Evolutionary conservation across 1,140 invertebrate species (phyloP).

Genomic region (Pissodes strobi): DNA sequence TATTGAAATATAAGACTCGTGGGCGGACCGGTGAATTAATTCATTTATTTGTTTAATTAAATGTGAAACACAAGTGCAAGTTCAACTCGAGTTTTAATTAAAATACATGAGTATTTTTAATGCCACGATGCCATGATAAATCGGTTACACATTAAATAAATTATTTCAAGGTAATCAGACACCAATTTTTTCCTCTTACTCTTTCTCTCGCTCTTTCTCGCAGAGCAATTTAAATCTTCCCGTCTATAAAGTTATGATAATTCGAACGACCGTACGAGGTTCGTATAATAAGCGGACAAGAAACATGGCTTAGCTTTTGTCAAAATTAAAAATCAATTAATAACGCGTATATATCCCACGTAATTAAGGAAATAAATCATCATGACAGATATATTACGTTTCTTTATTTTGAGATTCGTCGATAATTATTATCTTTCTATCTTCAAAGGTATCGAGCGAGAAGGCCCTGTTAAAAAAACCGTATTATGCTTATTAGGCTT

Average conservation of each 20-base stretch:
- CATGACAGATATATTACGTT: conserved; percentile 40
- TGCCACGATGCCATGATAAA: conserved; percentile 26
- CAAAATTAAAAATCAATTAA: conserved; percentile 41
- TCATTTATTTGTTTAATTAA: conserved; percentile 25
- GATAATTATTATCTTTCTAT: conserved; percentile 37
- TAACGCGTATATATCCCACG: conserved; percentile 33
- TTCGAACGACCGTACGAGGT: conserved; percentile 20
- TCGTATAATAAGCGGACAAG: conserved; percentile 27
- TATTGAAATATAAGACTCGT: too few relatives aligned
- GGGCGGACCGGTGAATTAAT: conserved; percentile 1
- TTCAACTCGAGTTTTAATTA: conserved; percentile 15
- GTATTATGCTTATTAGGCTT: conserved; percentile 42
- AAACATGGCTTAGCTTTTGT: conserved; percentile 36
- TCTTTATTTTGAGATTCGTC: conserved; percentile 37
- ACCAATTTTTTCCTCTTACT: conserved; percentile 18
- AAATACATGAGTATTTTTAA: conserved; percentile 19
- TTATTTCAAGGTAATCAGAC: conserved; percentile 34
- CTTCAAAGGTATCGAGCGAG: conserved; percentile 29
- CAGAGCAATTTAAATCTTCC: conserved; percentile 32
- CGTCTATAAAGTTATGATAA: conserved; percentile 33
- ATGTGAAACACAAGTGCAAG: not conserved
- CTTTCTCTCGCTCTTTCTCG: not conserved
- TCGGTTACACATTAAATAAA: conserved; percentile 31
- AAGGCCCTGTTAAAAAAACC: conserved; percentile 34
- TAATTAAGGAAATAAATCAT: conserved; percentile 40